A percentile compares a stretch with the other conserved stretches of the same genome.
Evolutionary conservation across 2,888 invertebrate genomes (phyloP).

Genomic region (Himalopsyche japonica): DNA sequence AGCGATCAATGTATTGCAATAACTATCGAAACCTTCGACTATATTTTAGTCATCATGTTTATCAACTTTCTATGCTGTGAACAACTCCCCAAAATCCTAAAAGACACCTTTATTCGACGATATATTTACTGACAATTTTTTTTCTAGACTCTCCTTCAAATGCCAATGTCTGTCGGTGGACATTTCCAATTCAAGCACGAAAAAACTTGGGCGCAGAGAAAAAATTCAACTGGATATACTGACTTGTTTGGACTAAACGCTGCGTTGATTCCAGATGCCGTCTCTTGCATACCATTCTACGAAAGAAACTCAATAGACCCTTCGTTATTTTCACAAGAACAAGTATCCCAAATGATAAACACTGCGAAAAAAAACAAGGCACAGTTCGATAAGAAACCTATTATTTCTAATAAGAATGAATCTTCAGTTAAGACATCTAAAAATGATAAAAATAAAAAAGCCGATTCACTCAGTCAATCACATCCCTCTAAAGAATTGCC

Average conservation of each 20-base stretch:
- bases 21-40: too few relatives aligned
- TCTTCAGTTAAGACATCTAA: background rate
- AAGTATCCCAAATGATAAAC: slow-evolving; percentile 52
- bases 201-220: slow-evolving; percentile 54
- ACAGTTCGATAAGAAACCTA: slow-evolving; percentile 20
- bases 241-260: slow-evolving; percentile 56
- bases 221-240: slow-evolving; percentile 52
- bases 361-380: slow-evolving; percentile 51
- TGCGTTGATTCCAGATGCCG: slow-evolving; percentile 49
- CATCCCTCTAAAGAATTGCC: background rate
- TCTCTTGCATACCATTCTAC: slow-evolving; percentile 54
- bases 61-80: too few relatives aligned
- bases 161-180: slow-evolving; percentile 52
- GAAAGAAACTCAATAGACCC: slow-evolving; percentile 51
- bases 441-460: background rate
- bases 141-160: slow-evolving; percentile 54
- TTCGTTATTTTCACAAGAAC: slow-evolving; percentile 49
- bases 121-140: background rate
- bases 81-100: too few relatives aligned
- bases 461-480: background rate
- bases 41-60: too few relatives aligned
- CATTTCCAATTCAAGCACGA: slow-evolving; percentile 61
- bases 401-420: slow-evolving; percentile 5
- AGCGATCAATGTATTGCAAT: too few relatives aligned
- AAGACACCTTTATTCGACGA: too few relatives aligned